Conservation (phyloP, 2,888 invertebrate genomes). For the Lasioglossum marginatum region DNA sequence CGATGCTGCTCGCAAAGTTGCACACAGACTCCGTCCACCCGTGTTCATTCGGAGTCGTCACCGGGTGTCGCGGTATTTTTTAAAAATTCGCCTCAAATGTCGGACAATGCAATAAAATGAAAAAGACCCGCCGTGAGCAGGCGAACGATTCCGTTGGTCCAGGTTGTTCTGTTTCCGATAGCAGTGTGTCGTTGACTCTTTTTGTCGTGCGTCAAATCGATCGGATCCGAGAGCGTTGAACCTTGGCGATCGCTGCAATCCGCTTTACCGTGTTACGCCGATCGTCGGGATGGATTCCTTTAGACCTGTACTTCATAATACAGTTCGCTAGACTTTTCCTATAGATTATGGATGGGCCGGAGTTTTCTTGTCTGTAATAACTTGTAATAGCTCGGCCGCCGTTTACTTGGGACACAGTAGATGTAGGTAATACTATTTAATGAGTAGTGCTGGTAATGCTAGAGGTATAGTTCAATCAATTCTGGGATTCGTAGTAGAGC, state of each 20-base stretch:
- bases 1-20: not conserved
- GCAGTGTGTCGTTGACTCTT: not conserved
- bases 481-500: not conserved
- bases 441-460: not conserved
- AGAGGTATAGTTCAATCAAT: not conserved
- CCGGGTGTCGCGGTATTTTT: not conserved
- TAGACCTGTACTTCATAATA: not conserved
- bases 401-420: not conserved
- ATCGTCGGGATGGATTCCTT: not conserved
- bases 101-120: not conserved
- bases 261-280: conserved; percentile 2
- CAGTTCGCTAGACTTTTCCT: not conserved
- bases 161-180: conserved; percentile 7
- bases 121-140: conserved; percentile 2
- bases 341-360: not conserved
- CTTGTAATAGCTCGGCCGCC: not conserved
- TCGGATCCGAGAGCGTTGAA: conserved; percentile 21
- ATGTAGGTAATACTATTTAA: not conserved
- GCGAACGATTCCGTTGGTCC: not conserved
- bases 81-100: conserved; percentile 19
- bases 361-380: not conserved
- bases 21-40: not conserved
- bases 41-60: not conserved
- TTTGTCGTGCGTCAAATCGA: conserved; percentile 17
- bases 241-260: conserved; percentile 20